Percentiles rank a stretch among this genome's conserved stretches.
Conservation (phyloP, 1,140 invertebrate species). For the Pogonomyrmex barbatus region DNA sequence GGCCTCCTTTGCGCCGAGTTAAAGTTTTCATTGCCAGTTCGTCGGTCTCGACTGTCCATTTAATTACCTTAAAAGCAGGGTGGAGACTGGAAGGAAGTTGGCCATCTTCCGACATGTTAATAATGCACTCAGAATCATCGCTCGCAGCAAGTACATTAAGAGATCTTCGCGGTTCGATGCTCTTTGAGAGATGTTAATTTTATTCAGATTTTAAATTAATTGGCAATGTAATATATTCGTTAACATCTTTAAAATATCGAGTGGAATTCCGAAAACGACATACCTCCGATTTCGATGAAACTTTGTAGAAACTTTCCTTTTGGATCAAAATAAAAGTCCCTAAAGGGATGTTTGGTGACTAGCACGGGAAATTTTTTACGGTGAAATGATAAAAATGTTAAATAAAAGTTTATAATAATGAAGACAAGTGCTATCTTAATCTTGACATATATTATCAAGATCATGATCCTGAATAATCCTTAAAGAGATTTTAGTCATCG, state of each 20-base stretch:
- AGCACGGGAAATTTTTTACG: no score
- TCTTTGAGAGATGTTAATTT: slow-evolving; percentile 29
- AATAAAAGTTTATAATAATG: no score
- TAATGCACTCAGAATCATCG: slow-evolving; percentile 62
- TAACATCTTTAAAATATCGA: neutral
- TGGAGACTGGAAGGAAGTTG: slow-evolving; percentile 17
- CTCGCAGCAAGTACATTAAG: slow-evolving; percentile 13
- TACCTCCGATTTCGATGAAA: no score
- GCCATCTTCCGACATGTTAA: slow-evolving; percentile 48
- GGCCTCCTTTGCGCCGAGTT: slow-evolving; percentile 29
- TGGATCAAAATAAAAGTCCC: no score
- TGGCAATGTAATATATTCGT: neutral
- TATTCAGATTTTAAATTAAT: neutral
- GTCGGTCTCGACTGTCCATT: slow-evolving; percentile 41
- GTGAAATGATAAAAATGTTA: no score
- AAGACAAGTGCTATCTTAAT: no score
- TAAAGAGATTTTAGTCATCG: no score
- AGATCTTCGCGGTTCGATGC: slow-evolving; percentile 35
- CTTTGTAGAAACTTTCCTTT: no score
- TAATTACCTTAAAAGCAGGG: slow-evolving; percentile 72
- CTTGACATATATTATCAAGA: no score
- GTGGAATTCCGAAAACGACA: no score
- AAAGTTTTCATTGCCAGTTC: slow-evolving; percentile 44
- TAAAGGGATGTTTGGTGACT: no score
- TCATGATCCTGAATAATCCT: no score